Percentiles rank a stretch among this genome's conserved stretches.
Conservation (phyloP, 2,113 vertebrate genomes). For the Haliaeetus leucogaster region DNA sequence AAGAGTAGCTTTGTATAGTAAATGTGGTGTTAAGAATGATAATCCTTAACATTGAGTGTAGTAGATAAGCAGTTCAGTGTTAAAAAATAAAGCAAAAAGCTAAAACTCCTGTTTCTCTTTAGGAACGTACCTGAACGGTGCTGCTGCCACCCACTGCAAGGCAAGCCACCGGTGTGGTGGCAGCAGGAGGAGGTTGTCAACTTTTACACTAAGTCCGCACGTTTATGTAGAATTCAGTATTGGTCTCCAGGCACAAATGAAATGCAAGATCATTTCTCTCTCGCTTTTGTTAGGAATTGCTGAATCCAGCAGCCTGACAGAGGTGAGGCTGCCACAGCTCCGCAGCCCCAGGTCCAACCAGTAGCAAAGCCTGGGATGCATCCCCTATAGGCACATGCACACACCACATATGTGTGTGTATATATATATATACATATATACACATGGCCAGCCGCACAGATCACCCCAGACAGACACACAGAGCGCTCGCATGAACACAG, state of each 20-base stretch:
- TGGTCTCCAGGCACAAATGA: not conserved
- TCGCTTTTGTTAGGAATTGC: constrained; percentile 75
- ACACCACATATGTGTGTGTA: constrained; percentile 15
- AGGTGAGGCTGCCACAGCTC: not conserved
- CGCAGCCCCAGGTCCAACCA: not conserved
- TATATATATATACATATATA: too few relatives aligned
- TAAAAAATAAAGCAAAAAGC: not conserved
- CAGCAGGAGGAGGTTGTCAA: not conserved
- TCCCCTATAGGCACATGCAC: fast-evolving
- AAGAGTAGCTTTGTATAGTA: not conserved
- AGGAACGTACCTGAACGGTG: not conserved
- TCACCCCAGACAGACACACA: not conserved
- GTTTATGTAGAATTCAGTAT: not conserved
- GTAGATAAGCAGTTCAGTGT: not conserved
- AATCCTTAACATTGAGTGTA: not conserved
- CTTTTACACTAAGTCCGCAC: fast-evolving
- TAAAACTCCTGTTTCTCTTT: not conserved
- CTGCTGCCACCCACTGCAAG: not conserved
- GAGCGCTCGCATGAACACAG: not conserved
- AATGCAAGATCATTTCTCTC: not conserved
- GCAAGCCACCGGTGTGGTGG: not conserved
- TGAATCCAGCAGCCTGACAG: constrained; percentile 62
- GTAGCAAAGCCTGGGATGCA: not conserved
- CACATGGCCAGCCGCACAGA: too few relatives aligned
- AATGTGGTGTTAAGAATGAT: not conserved